phyloP scores from a whole-genome alignment of 2,888 invertebrate species.

The Listrodromus nycthemerus region DNA sequence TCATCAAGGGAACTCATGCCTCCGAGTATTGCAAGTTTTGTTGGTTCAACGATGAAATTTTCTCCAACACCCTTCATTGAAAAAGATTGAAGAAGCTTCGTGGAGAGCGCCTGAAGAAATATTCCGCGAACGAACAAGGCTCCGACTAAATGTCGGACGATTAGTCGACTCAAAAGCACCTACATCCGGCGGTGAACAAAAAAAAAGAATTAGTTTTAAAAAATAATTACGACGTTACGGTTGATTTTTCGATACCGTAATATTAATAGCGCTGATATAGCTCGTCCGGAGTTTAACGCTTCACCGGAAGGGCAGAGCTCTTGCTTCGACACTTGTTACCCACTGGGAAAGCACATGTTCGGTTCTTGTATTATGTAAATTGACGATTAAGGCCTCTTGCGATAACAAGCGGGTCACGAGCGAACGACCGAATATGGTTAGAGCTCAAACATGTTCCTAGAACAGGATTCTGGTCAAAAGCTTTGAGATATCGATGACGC shows the following conservation, averaged over 20 bases:
- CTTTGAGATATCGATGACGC: constrained; percentile 53
- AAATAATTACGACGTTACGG: neutral
- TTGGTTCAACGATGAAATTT: neutral
- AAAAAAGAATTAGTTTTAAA: too few species aligned
- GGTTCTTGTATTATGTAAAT: constrained; percentile 55
- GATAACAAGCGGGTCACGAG: neutral
- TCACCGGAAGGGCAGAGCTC: constrained; percentile 8
- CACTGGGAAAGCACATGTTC: constrained; percentile 42
- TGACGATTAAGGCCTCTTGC: constrained; percentile 50
- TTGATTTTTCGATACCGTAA: constrained; percentile 20
- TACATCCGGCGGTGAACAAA: too few species aligned
- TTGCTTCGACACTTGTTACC: constrained; percentile 26
- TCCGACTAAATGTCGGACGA: too few species aligned
- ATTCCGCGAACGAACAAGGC: too few species aligned
- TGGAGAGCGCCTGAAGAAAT: too few species aligned
- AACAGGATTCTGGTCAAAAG: constrained; percentile 5
- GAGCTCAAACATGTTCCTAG: neutral
- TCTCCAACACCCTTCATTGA: neutral
- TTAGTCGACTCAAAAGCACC: too few species aligned
- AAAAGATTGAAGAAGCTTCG: too few species aligned
- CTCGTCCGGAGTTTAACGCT: constrained; percentile 12
- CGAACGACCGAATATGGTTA: neutral
- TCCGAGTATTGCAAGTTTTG: neutral
- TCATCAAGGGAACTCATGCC: constrained; percentile 1
- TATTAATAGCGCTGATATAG: neutral